Evolutionary conservation across 2,797 vertebrate species (phyloP).

Genomic region (Acanthurus lineatus): DNA sequence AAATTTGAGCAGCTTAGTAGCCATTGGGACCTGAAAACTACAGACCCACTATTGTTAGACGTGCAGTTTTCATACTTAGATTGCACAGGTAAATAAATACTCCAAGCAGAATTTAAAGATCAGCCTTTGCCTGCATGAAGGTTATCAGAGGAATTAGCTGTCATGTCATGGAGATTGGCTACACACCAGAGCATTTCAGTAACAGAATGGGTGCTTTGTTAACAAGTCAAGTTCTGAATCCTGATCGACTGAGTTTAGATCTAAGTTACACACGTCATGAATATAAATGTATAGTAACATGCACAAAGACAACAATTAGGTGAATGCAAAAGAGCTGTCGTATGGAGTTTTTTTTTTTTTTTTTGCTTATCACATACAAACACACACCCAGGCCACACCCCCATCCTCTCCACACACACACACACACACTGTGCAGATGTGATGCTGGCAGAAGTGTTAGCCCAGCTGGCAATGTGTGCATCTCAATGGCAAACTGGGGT

Average conservation of each 20-base stretch:
- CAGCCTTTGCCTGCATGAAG: background rate
- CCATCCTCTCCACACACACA: conserved; percentile 24
- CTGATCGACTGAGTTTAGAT: background rate
- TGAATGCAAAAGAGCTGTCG: conserved; percentile 30
- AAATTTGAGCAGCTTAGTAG: background rate
- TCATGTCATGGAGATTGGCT: conserved; percentile 7
- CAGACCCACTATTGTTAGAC: too few relatives aligned
- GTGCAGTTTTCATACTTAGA: background rate
- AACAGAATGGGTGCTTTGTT: background rate
- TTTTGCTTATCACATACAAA: conserved; percentile 15
- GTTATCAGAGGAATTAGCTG: conserved; percentile 18
- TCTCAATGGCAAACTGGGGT: conserved; percentile 74
- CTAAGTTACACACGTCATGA: background rate
- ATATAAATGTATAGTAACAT: conserved; percentile 15
- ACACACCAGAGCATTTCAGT: conserved; percentile 24
- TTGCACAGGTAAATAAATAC: background rate
- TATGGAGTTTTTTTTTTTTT: conserved; percentile 19
- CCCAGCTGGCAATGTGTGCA: conserved; percentile 75
- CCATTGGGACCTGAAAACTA: too few relatives aligned
- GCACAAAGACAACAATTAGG: conserved; percentile 21
- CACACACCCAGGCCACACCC: conserved; percentile 13
- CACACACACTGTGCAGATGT: conserved; percentile 70
- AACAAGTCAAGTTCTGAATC: background rate
- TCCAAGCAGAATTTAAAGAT: conserved; percentile 1
- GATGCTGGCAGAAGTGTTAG: conserved; percentile 67